Evolutionary conservation across 2,113 vertebrate species (phyloP).

Genomic region (Balaeniceps rex): DNA sequence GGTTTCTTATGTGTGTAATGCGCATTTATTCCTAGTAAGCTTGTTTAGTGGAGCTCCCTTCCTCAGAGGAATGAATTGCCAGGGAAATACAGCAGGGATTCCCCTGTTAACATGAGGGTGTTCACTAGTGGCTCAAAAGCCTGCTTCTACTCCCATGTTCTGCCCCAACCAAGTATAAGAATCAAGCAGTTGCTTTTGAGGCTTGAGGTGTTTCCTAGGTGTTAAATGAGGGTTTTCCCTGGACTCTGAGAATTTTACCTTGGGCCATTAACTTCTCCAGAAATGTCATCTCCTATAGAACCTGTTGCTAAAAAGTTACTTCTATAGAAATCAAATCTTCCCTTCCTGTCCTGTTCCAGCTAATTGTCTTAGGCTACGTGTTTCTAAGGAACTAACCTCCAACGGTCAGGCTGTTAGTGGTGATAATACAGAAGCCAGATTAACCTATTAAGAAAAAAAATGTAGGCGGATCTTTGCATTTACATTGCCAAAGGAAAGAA

Average conservation of each 20-base stretch:
- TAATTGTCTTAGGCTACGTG: neutral
- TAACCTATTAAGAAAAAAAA: neutral
- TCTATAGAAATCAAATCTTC: neutral
- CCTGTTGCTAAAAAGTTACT: neutral
- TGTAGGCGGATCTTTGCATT: neutral
- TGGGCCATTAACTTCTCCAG: slow-evolving; percentile 43
- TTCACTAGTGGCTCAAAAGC: neutral
- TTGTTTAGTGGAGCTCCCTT: neutral
- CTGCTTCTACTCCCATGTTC: neutral
- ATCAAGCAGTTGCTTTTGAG: neutral
- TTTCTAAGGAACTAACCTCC: neutral
- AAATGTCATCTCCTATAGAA: neutral
- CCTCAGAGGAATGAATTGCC: neutral
- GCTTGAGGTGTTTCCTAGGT: neutral
- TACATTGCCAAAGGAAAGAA: neutral
- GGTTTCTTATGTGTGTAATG: neutral
- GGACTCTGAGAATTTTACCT: neutral
- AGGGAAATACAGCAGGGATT: neutral
- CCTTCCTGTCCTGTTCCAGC: neutral
- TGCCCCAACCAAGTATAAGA: neutral
- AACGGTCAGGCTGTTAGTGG: neutral
- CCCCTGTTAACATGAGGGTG: neutral
- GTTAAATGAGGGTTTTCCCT: neutral
- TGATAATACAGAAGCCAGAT: neutral
- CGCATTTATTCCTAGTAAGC: neutral